Evolutionary conservation across 2,797 vertebrate species (phyloP), one percentile per base, ranked within the genome.

Genomic region (Oreochromis mossambicus): DNA sequence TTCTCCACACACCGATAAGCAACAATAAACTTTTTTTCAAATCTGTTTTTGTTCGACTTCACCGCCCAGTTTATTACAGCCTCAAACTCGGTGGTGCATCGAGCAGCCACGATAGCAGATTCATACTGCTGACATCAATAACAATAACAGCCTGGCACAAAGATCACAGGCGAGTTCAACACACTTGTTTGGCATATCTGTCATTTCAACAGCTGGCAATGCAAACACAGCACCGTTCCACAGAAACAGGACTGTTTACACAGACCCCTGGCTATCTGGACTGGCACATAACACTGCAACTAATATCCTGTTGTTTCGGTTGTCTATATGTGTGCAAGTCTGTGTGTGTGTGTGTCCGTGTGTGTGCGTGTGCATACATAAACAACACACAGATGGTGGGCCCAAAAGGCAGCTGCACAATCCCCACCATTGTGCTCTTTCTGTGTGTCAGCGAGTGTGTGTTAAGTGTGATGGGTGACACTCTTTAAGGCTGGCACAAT

Each of bases 341-440:
- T 80, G 43, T 38, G 55, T 29, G 29, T 56, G 58, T 32, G 5
- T 5, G 0, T 78, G 58, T n/a, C n/a, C n/a, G n/a, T 19, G 21
- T 56, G 55, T 73, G 75, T 68, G 66, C 5, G 24, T 63, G 61
- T 77, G 78, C 63, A 75, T 86, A 79, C 80, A 9, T 90, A 91
- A 92, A 94, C 86, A 87, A 73, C 86, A 83, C 94, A 93, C 93
- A 93, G 93, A 95, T 93, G 92, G 93, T 84, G 86, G 84, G 86
- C 79, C 91, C 91, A 88, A 93, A 91, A 92, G 78, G 83, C 91
- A 94, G 91, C 92, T 92, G 92, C 90, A 95, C 94, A 95, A 91
- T 92, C 88, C 77, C 70, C 51, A 68, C 83, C 80, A 95, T 94
- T 95, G 91, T 94, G 87, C 82, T 63, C 73, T 86, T 88, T 5